phyloP scores from a whole-genome alignment of 1,140 invertebrate genomes.

The Pantala flavescens region DNA sequence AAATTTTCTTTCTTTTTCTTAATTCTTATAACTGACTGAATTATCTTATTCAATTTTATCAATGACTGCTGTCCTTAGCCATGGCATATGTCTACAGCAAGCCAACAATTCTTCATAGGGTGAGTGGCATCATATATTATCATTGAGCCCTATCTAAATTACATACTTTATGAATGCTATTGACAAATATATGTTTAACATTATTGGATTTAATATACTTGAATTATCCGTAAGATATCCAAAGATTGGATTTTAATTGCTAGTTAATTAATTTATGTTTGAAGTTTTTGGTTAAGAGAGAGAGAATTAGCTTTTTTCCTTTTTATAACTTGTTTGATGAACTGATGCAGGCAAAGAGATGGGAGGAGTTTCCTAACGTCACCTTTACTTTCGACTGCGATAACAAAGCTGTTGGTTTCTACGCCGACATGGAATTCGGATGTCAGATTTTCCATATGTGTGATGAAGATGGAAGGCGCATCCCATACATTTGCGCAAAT shows the following conservation, averaged over 20 bases:
- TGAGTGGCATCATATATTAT: neutral
- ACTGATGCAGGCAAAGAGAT: slow-evolving; percentile 37
- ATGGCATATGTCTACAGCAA: slow-evolving; percentile 16
- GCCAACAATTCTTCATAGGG: neutral
- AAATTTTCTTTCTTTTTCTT: neutral
- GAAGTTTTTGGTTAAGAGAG: neutral
- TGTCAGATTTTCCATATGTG: slow-evolving; percentile 57
- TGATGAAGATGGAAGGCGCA: slow-evolving; percentile 47
- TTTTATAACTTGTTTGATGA: too few species aligned
- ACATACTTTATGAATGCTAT: too few species aligned
- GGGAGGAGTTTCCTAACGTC: slow-evolving; percentile 49
- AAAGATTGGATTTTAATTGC: too few species aligned
- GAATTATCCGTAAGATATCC: too few species aligned
- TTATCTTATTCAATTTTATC: neutral
- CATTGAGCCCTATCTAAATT: too few species aligned
- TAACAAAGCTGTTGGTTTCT: slow-evolving; percentile 45
- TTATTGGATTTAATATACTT: too few species aligned
- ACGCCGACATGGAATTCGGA: slow-evolving; percentile 50
- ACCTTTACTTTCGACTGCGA: slow-evolving; percentile 50
- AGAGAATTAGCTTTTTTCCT: neutral
- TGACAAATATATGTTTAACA: too few species aligned
- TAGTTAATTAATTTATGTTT: neutral
- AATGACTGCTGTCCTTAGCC: neutral
- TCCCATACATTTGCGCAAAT: slow-evolving; percentile 49
- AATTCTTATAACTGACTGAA: neutral